Evolutionary conservation across 2,888 invertebrate species (phyloP).

Genomic region (Xestoiulus laeticollis): DNA sequence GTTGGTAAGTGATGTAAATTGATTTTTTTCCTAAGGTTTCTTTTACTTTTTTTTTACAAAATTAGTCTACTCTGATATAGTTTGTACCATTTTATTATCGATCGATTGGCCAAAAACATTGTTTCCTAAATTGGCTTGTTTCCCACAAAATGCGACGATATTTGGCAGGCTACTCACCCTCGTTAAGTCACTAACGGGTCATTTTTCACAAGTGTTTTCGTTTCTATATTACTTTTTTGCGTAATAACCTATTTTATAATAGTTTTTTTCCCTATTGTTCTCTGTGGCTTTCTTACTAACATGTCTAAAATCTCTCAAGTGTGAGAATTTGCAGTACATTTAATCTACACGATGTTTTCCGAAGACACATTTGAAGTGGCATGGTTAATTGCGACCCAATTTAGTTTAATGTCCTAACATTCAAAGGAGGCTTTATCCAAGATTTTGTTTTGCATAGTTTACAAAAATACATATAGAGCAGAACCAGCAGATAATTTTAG

Average conservation of each 20-base stretch:
- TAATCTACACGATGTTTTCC: too few species aligned
- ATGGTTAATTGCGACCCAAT: too few species aligned
- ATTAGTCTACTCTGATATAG: background rate
- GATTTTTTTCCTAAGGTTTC: background rate
- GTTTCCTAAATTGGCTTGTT: background rate
- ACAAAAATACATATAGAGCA: too few species aligned
- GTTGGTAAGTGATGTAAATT: background rate
- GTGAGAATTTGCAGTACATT: too few species aligned
- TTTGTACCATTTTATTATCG: background rate
- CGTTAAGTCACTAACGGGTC: constrained; percentile 9
- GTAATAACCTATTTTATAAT: background rate
- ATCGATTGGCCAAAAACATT: background rate
- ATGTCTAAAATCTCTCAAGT: background rate
- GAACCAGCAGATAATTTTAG: too few species aligned
- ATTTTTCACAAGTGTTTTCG: background rate
- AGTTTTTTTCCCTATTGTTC: background rate
- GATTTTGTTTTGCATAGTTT: too few species aligned
- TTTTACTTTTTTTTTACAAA: background rate
- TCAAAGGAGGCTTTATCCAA: too few species aligned
- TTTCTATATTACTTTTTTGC: background rate
- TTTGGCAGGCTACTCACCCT: background rate
- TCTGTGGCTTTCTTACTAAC: background rate
- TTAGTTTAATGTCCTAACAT: too few species aligned
- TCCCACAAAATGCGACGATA: background rate
- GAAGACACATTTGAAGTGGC: too few species aligned